Evolutionary conservation across 2,888 invertebrate genomes (phyloP).

Genomic region (Drymonia ruficornis): DNA sequence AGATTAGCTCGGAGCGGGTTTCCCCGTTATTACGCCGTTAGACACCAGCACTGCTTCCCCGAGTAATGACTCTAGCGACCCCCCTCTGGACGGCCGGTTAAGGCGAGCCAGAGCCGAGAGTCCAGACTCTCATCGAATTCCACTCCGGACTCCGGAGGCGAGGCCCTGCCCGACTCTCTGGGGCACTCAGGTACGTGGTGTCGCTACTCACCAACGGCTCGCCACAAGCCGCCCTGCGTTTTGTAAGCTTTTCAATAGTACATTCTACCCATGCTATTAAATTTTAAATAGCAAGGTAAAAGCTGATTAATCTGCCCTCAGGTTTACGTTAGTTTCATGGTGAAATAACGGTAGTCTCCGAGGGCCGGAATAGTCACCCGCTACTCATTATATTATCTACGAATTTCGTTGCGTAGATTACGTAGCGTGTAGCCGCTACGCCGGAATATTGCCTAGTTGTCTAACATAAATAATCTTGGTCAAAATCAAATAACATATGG

Average conservation of each 20-base stretch:
- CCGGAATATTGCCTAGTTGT: no score
- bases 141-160: background rate
- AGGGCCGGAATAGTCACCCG: no score
- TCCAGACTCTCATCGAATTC: background rate
- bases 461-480: no score
- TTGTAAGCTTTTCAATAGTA: background rate
- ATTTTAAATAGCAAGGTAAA: no score
- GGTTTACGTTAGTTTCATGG: background rate
- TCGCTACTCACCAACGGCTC: constrained; percentile 3
- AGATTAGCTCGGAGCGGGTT: constrained; percentile 2
- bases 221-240: constrained; percentile 4
- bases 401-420: no score
- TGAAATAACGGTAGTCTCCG: background rate
- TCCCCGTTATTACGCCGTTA: constrained; percentile 3
- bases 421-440: background rate
- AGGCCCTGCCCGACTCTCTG: constrained; percentile 1
- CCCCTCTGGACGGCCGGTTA: no score
- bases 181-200: constrained; percentile 3
- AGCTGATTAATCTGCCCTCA: no score
- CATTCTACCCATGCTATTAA: no score
- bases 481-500: no score
- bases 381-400: no score
- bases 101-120: constrained; percentile 3
- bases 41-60: background rate
- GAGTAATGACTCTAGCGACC: background rate